These are phyloP conservation scores for Champsocephalus esox DNA, from an alignment of 2,797 vertebrate species.

Conservation along the genomic window DNA sequence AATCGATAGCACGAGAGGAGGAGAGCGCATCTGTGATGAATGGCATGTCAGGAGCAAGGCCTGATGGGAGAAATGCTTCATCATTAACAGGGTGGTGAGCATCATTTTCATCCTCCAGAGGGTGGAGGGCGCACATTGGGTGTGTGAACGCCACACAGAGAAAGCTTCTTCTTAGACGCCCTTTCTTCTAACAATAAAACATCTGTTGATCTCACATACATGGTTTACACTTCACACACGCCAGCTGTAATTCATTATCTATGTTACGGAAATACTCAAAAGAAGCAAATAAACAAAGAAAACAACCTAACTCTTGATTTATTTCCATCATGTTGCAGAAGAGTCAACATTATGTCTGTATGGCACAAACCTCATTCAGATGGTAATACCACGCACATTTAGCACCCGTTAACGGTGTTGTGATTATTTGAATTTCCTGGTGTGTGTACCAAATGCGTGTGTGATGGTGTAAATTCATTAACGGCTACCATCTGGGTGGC, in stretches of 20 bases:
- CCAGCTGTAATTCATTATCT: constrained; percentile 22
- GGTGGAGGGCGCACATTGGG: constrained; percentile 9
- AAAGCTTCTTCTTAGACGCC: constrained; percentile 5
- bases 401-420: neutral
- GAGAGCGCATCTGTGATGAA: constrained; percentile 76
- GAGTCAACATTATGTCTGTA: neutral
- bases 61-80: constrained; percentile 78
- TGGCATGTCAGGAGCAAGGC: constrained; percentile 63
- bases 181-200: constrained; percentile 34
- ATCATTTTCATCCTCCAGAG: constrained; percentile 60
- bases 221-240: constrained; percentile 21
- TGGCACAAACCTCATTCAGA: neutral
- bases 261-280: constrained; percentile 20
- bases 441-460: constrained; percentile 10
- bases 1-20: constrained; percentile 77
- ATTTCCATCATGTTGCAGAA: constrained; percentile 2
- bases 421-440: constrained; percentile 15
- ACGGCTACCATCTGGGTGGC: constrained; percentile 2
- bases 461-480: constrained; percentile 21
- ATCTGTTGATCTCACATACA: constrained; percentile 56
- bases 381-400: neutral
- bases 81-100: constrained; percentile 79
- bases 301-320: constrained; percentile 11
- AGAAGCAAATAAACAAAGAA: constrained; percentile 2
- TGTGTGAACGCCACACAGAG: constrained; percentile 12